These are phyloP conservation scores for Hipparchia sbordonii DNA, from an alignment of 2,888 invertebrate genomes.

Conservation along the genomic window DNA sequence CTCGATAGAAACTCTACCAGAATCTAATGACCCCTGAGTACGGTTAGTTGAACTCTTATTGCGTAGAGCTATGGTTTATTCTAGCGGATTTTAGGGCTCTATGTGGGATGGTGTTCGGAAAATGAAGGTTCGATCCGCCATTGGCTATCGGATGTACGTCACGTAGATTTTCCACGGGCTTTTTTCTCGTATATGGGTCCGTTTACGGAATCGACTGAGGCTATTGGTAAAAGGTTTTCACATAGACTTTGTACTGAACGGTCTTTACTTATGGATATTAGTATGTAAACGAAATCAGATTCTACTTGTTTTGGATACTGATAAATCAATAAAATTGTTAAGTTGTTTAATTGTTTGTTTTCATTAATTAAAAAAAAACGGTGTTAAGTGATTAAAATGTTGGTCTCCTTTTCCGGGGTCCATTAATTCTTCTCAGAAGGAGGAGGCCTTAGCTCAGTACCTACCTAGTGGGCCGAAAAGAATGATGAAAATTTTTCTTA, in stretches of 20 bases:
- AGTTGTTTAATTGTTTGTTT: too few relatives aligned
- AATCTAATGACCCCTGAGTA: constrained; percentile 45
- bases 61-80: constrained; percentile 34
- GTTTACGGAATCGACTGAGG: constrained; percentile 48
- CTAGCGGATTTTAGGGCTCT: not conserved
- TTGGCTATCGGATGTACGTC: constrained; percentile 72
- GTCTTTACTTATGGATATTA: not conserved
- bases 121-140: constrained; percentile 74
- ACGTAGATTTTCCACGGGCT: constrained; percentile 76
- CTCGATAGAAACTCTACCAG: constrained; percentile 62
- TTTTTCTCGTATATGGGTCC: constrained; percentile 61
- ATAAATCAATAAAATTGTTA: too few relatives aligned
- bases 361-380: too few relatives aligned
- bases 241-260: constrained; percentile 5
- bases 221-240: constrained; percentile 48
- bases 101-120: constrained; percentile 41
- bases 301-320: too few relatives aligned
- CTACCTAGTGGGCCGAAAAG: too few relatives aligned
- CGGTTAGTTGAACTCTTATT: constrained; percentile 33
- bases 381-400: too few relatives aligned
- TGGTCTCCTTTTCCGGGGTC: too few relatives aligned
- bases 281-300: not conserved
- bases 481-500: too few relatives aligned
- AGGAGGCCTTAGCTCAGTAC: too few relatives aligned
- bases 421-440: too few relatives aligned